These are phyloP conservation scores for Mus minutoides DNA, from an alignment of 2,797 vertebrate genomes.

Conservation along the genomic window DNA sequence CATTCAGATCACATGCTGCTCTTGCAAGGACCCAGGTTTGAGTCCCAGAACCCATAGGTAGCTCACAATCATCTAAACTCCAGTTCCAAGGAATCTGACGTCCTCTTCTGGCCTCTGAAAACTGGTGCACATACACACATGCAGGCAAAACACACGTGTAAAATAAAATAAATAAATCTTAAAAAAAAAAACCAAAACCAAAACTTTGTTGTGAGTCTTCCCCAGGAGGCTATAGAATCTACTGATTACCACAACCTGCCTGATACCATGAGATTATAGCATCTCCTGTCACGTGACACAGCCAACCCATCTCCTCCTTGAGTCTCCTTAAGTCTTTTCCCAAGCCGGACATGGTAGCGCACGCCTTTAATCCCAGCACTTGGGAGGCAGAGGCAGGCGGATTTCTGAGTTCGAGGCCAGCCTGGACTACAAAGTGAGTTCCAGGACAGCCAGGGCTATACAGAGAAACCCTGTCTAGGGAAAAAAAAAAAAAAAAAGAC, in stretches of 20 bases:
- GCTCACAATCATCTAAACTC: background rate
- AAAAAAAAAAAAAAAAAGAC: no score
- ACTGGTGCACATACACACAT: background rate
- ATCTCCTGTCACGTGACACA: background rate
- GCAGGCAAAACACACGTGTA: background rate
- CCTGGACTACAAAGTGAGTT: no score
- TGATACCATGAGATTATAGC: background rate
- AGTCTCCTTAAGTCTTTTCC: background rate
- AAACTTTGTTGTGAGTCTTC: background rate
- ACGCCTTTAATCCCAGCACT: no score
- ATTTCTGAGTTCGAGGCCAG: no score
- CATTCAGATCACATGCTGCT: background rate
- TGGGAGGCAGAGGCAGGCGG: no score
- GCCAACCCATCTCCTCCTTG: background rate
- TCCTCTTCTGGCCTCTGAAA: background rate
- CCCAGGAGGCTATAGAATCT: background rate
- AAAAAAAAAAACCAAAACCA: no score
- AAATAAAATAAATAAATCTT: background rate
- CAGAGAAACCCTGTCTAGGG: no score
- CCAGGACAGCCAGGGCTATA: no score
- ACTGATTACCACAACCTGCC: background rate
- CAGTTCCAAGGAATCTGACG: background rate
- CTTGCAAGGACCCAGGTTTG: background rate
- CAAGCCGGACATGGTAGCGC: no score
- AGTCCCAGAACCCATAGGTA: background rate